Evolutionary conservation across 2,113 vertebrate species (phyloP).

Genomic region (Xiphias gladius): DNA sequence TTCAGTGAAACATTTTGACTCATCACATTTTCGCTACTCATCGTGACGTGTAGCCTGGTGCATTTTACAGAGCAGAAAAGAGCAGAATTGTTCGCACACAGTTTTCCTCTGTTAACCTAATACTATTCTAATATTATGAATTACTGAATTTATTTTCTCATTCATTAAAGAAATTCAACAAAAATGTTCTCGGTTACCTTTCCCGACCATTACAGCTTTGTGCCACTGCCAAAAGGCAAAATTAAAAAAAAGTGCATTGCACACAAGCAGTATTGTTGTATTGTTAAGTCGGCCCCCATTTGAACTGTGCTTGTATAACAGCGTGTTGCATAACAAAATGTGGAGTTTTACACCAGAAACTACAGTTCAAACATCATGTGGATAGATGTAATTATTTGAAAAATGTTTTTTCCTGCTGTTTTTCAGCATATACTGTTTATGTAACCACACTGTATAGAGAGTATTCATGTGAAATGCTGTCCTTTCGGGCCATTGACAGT

Average conservation of each 20-base stretch:
- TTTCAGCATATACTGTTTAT: not conserved
- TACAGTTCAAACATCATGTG: constrained; percentile 6
- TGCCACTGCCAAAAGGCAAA: constrained; percentile 11
- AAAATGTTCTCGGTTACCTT: not conserved
- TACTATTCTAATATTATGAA: not conserved
- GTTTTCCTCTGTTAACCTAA: not conserved
- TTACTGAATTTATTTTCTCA: constrained; percentile 1
- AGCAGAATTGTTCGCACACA: not conserved
- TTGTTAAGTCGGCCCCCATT: constrained; percentile 5
- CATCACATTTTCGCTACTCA: not conserved
- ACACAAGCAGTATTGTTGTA: not conserved
- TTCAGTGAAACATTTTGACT: constrained; percentile 25
- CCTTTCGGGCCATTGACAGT: not conserved
- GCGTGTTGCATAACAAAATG: constrained; percentile 8
- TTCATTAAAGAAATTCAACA: constrained; percentile 5
- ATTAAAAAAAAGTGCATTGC: not conserved
- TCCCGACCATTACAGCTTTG: constrained; percentile 12
- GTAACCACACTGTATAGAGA: not conserved
- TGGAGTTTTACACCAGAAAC: not conserved
- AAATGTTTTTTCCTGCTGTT: not conserved
- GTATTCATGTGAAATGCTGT: constrained; percentile 4
- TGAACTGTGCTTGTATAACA: constrained; percentile 21
- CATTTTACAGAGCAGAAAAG: not conserved
- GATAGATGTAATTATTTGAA: not conserved
- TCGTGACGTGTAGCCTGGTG: not conserved